Conservation (phyloP, 1,140 invertebrate genomes). For the Trypoxylus dichotomus region DNA sequence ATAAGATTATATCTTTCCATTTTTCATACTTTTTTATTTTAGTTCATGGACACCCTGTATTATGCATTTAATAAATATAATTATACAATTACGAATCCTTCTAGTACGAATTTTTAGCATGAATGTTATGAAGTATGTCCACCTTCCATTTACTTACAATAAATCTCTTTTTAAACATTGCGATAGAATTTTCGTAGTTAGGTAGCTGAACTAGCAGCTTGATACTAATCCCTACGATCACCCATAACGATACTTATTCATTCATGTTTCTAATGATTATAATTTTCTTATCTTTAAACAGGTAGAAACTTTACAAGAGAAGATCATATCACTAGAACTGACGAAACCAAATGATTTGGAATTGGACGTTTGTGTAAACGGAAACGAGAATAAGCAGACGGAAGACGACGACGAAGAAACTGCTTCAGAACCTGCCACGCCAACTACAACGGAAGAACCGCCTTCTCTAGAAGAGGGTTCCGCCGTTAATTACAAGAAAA, state of each 20-base stretch:
- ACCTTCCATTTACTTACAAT: neutral
- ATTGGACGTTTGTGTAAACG: constrained; percentile 39
- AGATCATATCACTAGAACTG: constrained; percentile 84
- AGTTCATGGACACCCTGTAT: no score
- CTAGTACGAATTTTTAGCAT: neutral
- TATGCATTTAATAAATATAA: neutral
- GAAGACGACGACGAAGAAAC: constrained; percentile 26
- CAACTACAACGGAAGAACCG: constrained; percentile 46
- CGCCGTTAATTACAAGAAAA: constrained; percentile 41
- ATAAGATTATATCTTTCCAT: no score
- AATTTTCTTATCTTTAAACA: constrained; percentile 48
- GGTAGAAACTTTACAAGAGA: constrained; percentile 86
- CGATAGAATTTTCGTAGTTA: neutral
- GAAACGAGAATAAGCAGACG: constrained; percentile 35
- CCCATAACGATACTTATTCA: neutral
- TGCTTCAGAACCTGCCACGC: constrained; percentile 47
- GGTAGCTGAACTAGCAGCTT: neutral
- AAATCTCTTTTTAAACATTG: neutral
- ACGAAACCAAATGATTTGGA: constrained; percentile 53
- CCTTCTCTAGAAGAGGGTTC: constrained; percentile 37
- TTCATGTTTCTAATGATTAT: neutral
- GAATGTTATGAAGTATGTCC: neutral
- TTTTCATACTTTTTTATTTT: no score
- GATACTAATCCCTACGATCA: neutral
- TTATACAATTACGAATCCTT: neutral